A percentile compares a stretch with the other conserved stretches of the same genome.
Evolutionary conservation across 1,140 invertebrate genomes (phyloP).

Genomic region (Penaeus indicus): DNA sequence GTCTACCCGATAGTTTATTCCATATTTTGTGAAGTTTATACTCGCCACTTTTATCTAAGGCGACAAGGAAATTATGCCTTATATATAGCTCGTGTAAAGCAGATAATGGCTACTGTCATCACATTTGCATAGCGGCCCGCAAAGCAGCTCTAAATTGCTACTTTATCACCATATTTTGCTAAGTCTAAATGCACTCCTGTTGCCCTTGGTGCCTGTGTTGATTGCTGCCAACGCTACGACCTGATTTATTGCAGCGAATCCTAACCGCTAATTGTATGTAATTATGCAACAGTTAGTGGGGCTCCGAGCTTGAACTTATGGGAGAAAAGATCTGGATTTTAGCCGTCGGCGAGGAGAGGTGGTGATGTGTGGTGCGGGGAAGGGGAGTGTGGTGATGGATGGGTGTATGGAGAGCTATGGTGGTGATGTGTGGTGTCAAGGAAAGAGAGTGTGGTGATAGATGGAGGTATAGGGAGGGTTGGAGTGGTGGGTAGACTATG

Average conservation of each 20-base stretch:
- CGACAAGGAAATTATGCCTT: conserved; percentile 38
- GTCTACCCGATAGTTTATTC: conserved; percentile 34
- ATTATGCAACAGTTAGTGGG: conserved; percentile 10
- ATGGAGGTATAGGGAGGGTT: too few relatives aligned
- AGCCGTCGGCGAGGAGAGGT: too few relatives aligned
- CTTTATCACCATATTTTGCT: conserved; percentile 29
- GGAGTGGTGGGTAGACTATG: too few relatives aligned
- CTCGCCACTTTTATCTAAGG: conserved; percentile 27
- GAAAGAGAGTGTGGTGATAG: too few relatives aligned
- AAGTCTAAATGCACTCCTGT: conserved; percentile 18
- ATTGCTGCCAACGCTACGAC: too few relatives aligned
- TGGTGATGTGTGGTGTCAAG: too few relatives aligned
- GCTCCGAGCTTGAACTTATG: not conserved
- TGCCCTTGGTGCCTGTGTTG: not conserved
- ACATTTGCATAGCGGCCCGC: conserved; percentile 23
- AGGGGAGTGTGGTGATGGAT: too few relatives aligned
- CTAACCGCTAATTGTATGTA: conserved; percentile 28
- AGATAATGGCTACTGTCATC: conserved; percentile 26
- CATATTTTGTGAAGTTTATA: conserved; percentile 29
- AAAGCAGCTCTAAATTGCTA: conserved; percentile 5
- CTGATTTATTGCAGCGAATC: conserved; percentile 25
- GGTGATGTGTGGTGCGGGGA: too few relatives aligned
- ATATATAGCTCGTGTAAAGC: conserved; percentile 22
- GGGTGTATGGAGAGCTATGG: too few relatives aligned
- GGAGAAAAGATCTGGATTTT: not conserved